Conservation (phyloP, 2,113 vertebrate species). For the Etheostoma cragini region DNA sequence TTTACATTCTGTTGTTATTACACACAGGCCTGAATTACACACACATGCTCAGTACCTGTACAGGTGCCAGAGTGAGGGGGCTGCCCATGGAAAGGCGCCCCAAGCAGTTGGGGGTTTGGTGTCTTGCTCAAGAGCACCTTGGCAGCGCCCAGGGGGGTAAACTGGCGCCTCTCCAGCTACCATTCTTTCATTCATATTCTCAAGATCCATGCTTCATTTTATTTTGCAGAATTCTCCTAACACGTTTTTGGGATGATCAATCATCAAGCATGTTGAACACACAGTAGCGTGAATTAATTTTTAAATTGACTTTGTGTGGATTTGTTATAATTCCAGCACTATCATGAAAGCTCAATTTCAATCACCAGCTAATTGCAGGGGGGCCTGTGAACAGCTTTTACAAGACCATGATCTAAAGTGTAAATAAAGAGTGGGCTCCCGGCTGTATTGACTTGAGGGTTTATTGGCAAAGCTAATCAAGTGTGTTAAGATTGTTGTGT, state of each 20-base stretch:
- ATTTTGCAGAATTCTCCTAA: slow-evolving; percentile 10
- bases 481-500: slow-evolving; percentile 5
- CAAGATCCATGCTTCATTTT: not conserved
- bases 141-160: too few species aligned
- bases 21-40: too few species aligned
- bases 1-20: too few species aligned
- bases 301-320: slow-evolving; percentile 10
- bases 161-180: too few species aligned
- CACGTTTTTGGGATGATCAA: not conserved
- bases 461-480: slow-evolving; percentile 16
- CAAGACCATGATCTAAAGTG: slow-evolving; percentile 49
- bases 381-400: slow-evolving; percentile 50
- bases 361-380: slow-evolving; percentile 50
- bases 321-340: slow-evolving; percentile 11
- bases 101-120: too few species aligned
- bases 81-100: too few species aligned
- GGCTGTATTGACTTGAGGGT: slow-evolving; percentile 7
- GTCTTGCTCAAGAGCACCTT: too few species aligned
- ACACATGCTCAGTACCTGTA: too few species aligned
- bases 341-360: not conserved
- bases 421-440: slow-evolving; percentile 7
- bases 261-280: slow-evolving; percentile 3
- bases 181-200: too few species aligned
- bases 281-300: not conserved
- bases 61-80: too few species aligned